phyloP scores from a whole-genome alignment of 2,797 vertebrate genomes.

The Taeniopygia guttata region DNA sequence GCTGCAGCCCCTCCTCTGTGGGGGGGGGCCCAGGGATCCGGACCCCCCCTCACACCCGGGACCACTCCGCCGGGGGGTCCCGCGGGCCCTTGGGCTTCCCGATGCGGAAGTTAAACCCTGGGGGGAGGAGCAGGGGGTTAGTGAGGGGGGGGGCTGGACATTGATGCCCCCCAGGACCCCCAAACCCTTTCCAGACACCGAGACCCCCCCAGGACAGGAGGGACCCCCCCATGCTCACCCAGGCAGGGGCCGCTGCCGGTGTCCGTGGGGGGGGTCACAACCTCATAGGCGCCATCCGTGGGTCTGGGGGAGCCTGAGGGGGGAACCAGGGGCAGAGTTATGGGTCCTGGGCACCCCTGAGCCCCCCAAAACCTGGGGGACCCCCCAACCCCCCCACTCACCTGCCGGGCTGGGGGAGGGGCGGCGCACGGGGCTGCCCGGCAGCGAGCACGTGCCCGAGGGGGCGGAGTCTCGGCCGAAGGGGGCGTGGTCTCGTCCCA shows the following conservation, averaged over 20 bases:
- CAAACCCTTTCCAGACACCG: too few species aligned
- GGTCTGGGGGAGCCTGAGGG: background rate
- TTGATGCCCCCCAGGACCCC: too few species aligned
- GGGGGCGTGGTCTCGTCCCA: background rate
- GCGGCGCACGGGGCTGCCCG: background rate
- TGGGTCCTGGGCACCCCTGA: background rate
- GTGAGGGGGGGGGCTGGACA: background rate
- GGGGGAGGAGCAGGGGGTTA: background rate
- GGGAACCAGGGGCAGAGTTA: too few species aligned
- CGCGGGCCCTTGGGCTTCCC: background rate
- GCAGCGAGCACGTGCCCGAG: background rate
- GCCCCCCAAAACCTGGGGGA: background rate
- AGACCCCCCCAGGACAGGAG: background rate
- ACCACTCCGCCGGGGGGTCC: background rate
- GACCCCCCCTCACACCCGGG: background rate
- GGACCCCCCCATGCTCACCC: background rate
- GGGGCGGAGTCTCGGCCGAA: background rate
- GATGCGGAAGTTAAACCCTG: background rate
- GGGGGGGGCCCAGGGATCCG: background rate
- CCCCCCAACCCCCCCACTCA: background rate
- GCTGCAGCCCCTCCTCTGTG: accelerated
- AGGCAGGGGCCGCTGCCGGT: background rate
- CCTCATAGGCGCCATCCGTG: background rate
- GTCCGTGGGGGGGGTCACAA: background rate
- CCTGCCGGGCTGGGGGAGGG: background rate